A percentile compares a stretch with the other conserved stretches of the same genome.
These are phyloP conservation scores for Monodelphis domestica DNA, from an alignment of 2,797 vertebrate species.

Conservation along the genomic window DNA sequence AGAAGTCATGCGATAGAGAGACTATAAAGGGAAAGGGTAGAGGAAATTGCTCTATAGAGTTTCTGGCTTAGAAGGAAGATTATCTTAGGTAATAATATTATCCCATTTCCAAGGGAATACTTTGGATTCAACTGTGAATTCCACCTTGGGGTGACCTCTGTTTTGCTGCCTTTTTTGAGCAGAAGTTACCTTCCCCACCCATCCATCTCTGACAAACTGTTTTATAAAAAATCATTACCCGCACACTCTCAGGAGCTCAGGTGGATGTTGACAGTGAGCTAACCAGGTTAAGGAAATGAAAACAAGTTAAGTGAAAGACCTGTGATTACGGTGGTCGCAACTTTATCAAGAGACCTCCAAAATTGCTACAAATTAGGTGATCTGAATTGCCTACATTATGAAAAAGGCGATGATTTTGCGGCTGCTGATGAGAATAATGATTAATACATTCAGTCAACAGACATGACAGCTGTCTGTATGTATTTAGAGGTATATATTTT, in stretches of 20 bases:
- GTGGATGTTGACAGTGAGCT: constrained; percentile 9
- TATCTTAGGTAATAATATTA: background rate
- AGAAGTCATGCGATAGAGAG: background rate
- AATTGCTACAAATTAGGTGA: constrained; percentile 81
- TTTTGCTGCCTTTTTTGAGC: constrained; percentile 18
- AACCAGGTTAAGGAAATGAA: constrained; percentile 57
- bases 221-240: constrained; percentile 25
- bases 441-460: constrained; percentile 84
- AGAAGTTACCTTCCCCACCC: background rate
- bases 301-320: constrained; percentile 46
- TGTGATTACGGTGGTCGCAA: constrained; percentile 36
- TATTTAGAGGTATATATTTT: constrained; percentile 85
- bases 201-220: background rate
- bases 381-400: constrained; percentile 82
- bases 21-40: background rate
- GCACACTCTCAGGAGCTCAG: constrained; percentile 44
- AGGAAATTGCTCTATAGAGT: background rate
- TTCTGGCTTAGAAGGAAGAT: background rate
- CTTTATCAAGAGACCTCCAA: constrained; percentile 72
- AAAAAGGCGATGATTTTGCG: constrained; percentile 81
- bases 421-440: constrained; percentile 85
- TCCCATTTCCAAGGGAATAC: background rate
- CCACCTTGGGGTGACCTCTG: background rate
- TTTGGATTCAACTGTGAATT: background rate
- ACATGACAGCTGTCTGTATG: constrained; percentile 86